phyloP scores from a whole-genome alignment of 1,140 invertebrate species.

The Sesamia nonagrioides region DNA sequence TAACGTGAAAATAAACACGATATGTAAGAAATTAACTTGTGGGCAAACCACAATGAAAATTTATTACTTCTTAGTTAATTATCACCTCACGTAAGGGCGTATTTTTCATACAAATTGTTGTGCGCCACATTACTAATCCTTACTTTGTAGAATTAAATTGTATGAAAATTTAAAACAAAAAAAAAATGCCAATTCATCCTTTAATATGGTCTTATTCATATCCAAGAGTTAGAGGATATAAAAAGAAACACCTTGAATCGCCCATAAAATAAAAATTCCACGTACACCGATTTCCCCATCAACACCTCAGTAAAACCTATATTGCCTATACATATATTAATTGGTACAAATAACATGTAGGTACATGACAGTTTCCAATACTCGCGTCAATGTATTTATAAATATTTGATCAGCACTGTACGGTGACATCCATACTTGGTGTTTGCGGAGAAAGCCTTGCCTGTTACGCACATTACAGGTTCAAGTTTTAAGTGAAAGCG shows the following conservation, averaged over 20 bases:
- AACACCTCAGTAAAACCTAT: background rate
- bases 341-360: background rate
- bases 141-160: too few species aligned
- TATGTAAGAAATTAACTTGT: background rate
- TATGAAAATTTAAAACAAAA: too few species aligned
- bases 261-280: too few species aligned
- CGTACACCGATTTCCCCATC: too few species aligned
- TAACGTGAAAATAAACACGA: background rate
- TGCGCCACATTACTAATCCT: too few species aligned
- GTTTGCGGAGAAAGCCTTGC: constrained; percentile 60
- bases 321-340: background rate
- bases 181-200: too few species aligned
- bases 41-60: background rate
- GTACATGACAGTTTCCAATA: constrained; percentile 25
- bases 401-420: constrained; percentile 60
- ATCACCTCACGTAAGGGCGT: too few species aligned
- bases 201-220: too few species aligned
- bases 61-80: background rate
- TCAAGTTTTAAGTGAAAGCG: constrained; percentile 29
- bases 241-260: too few species aligned
- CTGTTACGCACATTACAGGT: constrained; percentile 41
- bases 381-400: constrained; percentile 53
- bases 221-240: too few species aligned
- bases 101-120: too few species aligned
- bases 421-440: constrained; percentile 49